Conservation (phyloP, 2,888 invertebrate genomes). For the Penaeus monodon region DNA sequence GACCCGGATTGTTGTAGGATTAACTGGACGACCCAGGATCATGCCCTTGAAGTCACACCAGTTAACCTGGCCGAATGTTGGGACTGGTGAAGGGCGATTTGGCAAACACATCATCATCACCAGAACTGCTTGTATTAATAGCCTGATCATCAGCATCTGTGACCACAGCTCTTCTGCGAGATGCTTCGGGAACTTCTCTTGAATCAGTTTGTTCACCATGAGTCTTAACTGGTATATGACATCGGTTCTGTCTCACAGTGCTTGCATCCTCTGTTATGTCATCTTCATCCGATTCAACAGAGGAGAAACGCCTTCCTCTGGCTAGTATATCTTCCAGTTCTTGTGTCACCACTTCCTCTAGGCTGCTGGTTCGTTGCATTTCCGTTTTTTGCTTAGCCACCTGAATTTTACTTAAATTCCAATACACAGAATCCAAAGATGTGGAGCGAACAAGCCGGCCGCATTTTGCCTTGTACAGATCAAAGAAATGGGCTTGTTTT, state of each 20-base stretch:
- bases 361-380: slow-evolving; percentile 47
- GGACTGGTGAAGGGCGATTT: slow-evolving; percentile 27
- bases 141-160: too few relatives aligned
- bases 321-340: slow-evolving; percentile 51
- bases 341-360: slow-evolving; percentile 46
- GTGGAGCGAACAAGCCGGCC: slow-evolving; percentile 39
- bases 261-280: neutral
- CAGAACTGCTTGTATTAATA: neutral
- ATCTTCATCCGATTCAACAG: slow-evolving; percentile 25
- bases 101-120: slow-evolving; percentile 40
- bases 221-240: too few relatives aligned
- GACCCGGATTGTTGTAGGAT: slow-evolving; percentile 13
- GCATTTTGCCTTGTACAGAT: slow-evolving; percentile 42
- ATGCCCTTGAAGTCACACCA: slow-evolving; percentile 48
- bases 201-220: too few relatives aligned
- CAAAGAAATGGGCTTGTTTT: slow-evolving; percentile 31
- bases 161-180: too few relatives aligned
- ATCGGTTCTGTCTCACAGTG: too few relatives aligned
- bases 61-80: slow-evolving; percentile 33
- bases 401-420: slow-evolving; percentile 25
- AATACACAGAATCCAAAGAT: slow-evolving; percentile 38
- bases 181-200: too few relatives aligned
- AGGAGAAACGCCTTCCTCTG: slow-evolving; percentile 35
- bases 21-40: slow-evolving; percentile 40
- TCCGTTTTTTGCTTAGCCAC: slow-evolving; percentile 12